Evolutionary conservation across 35 echinoderm and acorn worm species (phyloP).

Genomic region (Strongylocentrotus purpuratus): DNA sequence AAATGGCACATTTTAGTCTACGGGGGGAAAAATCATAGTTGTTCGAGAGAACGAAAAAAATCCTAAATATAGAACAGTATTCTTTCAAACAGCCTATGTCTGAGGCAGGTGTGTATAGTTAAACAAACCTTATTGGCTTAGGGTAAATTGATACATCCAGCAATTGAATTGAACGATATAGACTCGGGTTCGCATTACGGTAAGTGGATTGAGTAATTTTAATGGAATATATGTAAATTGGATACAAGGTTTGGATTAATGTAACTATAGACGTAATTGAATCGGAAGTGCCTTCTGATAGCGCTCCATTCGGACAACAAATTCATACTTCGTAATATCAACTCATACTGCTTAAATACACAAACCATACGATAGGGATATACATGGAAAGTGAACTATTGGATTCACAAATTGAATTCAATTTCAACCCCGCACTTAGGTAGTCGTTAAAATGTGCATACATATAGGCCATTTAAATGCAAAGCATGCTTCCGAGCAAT

Average conservation of each 20-base stretch:
- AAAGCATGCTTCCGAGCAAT: neutral
- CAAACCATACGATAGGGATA: neutral
- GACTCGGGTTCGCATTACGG: neutral
- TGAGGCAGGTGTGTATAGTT: too few species aligned
- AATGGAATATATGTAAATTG: conserved; percentile 9
- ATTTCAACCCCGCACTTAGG: neutral
- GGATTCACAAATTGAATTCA: conserved; percentile 9
- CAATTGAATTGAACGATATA: neutral
- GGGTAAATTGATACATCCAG: neutral
- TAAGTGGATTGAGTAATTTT: neutral
- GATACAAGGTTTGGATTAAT: neutral
- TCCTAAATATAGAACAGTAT: too few species aligned
- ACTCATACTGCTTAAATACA: neutral
- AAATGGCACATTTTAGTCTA: too few species aligned
- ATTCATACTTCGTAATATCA: neutral
- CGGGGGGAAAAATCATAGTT: too few species aligned
- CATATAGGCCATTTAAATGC: neutral
- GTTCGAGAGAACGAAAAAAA: too few species aligned
- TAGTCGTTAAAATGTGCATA: neutral
- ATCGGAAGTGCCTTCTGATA: neutral
- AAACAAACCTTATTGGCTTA: neutral
- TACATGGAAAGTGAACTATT: neutral
- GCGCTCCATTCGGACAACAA: neutral
- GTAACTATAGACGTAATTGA: neutral
- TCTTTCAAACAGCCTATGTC: too few species aligned